Base-by-base conservation (phyloP, 2,888 invertebrate genomes). In the Andrena flavipes region DNA sequence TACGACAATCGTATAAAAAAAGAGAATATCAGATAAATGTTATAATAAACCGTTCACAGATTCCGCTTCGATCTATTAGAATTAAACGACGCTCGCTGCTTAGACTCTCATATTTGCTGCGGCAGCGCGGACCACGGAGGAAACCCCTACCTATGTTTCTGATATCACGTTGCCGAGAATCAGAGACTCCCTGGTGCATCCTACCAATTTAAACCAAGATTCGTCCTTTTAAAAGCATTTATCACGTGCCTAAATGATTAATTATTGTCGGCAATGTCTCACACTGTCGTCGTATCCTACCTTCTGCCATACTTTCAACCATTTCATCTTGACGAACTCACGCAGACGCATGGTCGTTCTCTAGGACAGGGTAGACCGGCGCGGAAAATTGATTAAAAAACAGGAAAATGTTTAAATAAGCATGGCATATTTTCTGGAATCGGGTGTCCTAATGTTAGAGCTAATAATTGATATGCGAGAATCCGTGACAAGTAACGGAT, bases 141-240 rank as follows among this genome's bases (percentile, higher is more conserved):
- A 72, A 80, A 69, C 5, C 81, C 77, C 30, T 65, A 49, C 62
- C 77, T 77, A 74, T 83, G 72, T 80, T 76, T 76, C 80, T 69
- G 59, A 69, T 72, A 64, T n/a, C 51, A 54, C 13, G 73, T 69
- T 75, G 92, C 90, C 82, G 90, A 91, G 90, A 95, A 94, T 91
- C 94, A 94, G 87, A 94, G 93, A 68, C 94, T 94, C 87, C 94
- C 94, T 16, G 94, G 94, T 16, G 72, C 65, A 73, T 51, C n/a
- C 76, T 79, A 26, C 10, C 71, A 35, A 60, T 68, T 81, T 82
- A 81, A 72, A 62, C 56, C 59, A 67, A 71, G 56, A 71, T 82
- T 80, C 56, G 42, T 30, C 49, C n/a, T 30, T 68, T 72, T 49
- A 20, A 2, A 26, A 29, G 48, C 48, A 30, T 16, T 48, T 49